Conservation (phyloP, 2,888 invertebrate species). For the Drosophila planitibia region DNA sequence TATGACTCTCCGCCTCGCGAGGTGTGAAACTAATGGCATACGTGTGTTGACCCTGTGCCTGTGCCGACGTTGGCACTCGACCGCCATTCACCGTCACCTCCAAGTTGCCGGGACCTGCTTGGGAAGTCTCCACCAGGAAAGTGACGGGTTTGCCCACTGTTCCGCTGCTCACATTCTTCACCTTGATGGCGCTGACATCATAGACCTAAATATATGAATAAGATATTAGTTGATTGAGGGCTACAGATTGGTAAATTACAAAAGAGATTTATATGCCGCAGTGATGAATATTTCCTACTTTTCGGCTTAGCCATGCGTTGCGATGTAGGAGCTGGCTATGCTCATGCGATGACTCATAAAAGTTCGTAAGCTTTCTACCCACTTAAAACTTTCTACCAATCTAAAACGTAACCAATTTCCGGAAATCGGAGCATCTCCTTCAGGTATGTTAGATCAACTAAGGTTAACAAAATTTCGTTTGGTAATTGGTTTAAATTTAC, state of each 20-base stretch:
- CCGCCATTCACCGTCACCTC: constrained; percentile 99
- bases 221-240: not conserved
- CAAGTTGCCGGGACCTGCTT: constrained; percentile 98
- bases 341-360: no score
- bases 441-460: not conserved
- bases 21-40: constrained; percentile 99
- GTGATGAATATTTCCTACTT: not conserved
- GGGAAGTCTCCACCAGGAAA: constrained; percentile 98
- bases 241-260: not conserved
- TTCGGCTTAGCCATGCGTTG: not conserved
- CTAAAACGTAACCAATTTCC: not conserved
- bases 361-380: not conserved
- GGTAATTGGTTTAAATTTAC: not conserved
- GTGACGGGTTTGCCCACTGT: constrained; percentile 96
- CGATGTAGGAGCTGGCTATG: not conserved
- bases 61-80: constrained; percentile 97
- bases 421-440: not conserved
- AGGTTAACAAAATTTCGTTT: not conserved
- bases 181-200: constrained; percentile 96
- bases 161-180: constrained; percentile 95
- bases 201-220: constrained; percentile 88
- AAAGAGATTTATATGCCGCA: not conserved
- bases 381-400: not conserved
- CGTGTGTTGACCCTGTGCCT: constrained; percentile 97
- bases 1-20: constrained; percentile 94